Base-by-base conservation (phyloP, 2,888 invertebrate species). In the Polyommatus icarus region DNA sequence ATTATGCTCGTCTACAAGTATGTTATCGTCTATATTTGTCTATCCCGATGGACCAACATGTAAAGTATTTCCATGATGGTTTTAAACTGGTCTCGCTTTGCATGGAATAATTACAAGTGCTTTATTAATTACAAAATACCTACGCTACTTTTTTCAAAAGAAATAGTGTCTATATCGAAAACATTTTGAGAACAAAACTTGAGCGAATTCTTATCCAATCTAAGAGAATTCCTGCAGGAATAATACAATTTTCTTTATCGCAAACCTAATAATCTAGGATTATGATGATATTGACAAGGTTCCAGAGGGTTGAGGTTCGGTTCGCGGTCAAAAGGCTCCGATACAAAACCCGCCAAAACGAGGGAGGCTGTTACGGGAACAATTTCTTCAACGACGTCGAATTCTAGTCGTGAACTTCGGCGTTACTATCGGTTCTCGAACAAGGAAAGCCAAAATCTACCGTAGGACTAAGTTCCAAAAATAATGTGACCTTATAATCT, bases 291-390 rank as follows among this genome's bases (percentile, higher is more conserved):
- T 75, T 40, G 73, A 73, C 67, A 32, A 67, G 72, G 72, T 72
- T 40, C 24, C n/a, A 29, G 71, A 36, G 40, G 72, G 40, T 40
- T 24, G 50, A 29, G 54, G 54, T 75, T 29, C 50, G 54, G 54
- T 75, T 75, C 40, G 75, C 75, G 75, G 75, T 75, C 75, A 75
- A 29, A 73, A 75, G 50, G 18, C 75, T 91, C 91, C 89, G 88
- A 89, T 90, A 91, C 90, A 91, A 90, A 91, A 87, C 82, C 83
- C 85, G 85, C 79, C 87, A 86, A 87, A 87, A 90, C 88, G 88
- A 88, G 87, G 84, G 84, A 84, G 85, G 86, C 85, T 85, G 87
- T 88, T 86, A 87, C 84, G 85, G 85, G 84, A 86, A 86, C 87
- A 86, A 86, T 88, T 88, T 87, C 86, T 85, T 81, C 85, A 86